These are phyloP conservation scores for Leptopilina myrica DNA, from an alignment of 2,888 invertebrate species.

Conservation along the genomic window DNA sequence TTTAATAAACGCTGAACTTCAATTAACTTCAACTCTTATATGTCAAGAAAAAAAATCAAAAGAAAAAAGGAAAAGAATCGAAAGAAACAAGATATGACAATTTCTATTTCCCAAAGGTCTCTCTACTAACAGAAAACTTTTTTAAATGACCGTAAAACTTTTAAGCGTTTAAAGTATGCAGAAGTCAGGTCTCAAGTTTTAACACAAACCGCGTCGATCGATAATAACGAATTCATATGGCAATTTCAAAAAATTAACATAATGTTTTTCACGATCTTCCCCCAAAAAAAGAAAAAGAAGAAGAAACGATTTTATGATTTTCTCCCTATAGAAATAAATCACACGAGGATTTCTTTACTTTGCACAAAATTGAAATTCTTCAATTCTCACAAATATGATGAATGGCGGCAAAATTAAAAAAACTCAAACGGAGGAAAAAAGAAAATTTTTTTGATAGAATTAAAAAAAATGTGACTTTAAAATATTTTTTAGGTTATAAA, in stretches of 20 bases:
- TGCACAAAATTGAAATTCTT: not conserved
- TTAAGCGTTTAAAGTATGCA: constrained; percentile 35
- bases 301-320: not conserved
- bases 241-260: constrained; percentile 14
- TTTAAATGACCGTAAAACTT: constrained; percentile 36
- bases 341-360: not conserved
- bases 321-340: not conserved
- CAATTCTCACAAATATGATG: not conserved
- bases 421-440: not conserved
- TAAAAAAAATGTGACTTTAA: not conserved
- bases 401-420: constrained; percentile 29
- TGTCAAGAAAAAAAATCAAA: not conserved
- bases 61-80: not conserved
- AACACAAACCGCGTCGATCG: constrained; percentile 36
- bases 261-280: not conserved
- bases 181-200: constrained; percentile 10
- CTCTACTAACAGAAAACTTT: constrained; percentile 20
- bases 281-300: too few species aligned
- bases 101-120: constrained; percentile 30
- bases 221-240: constrained; percentile 12
- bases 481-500: too few species aligned
- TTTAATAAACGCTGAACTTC: not conserved
- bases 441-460: not conserved
- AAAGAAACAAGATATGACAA: constrained; percentile 26
- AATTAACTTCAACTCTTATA: constrained; percentile 8